Evolutionary conservation across 2,113 vertebrate genomes (phyloP).

Genomic region (Equus przewalskii): DNA sequence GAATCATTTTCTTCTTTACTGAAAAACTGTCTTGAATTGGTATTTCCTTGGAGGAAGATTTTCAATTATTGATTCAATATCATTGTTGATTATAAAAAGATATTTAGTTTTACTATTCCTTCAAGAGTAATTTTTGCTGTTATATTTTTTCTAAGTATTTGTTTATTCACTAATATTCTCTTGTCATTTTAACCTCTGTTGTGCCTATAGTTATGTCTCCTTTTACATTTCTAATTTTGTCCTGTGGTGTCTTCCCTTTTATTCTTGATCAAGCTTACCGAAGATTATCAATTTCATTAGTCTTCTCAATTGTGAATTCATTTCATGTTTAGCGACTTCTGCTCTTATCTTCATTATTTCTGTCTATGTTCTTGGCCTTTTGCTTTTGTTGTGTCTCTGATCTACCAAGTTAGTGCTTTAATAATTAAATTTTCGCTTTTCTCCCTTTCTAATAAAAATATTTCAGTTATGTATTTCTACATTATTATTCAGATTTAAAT

Average conservation of each 20-base stretch:
- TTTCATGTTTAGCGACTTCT: neutral
- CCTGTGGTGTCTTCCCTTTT: neutral
- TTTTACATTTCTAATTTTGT: neutral
- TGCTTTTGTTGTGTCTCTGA: neutral
- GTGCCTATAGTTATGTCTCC: neutral
- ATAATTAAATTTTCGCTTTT: neutral
- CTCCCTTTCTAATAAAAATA: neutral
- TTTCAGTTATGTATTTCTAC: neutral
- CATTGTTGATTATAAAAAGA: neutral
- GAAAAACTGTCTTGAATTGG: neutral
- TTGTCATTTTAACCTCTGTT: neutral
- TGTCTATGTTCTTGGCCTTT: neutral
- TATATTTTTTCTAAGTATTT: neutral
- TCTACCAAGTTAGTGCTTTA: neutral
- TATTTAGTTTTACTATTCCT: neutral
- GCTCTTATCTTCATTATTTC: neutral
- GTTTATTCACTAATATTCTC: neutral
- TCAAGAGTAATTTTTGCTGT: neutral
- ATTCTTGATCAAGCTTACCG: neutral
- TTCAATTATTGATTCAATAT: constrained; percentile 14
- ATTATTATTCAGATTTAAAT: neutral
- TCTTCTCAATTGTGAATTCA: neutral
- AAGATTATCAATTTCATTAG: neutral
- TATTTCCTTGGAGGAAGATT: neutral
- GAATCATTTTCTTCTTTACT: neutral